Base-by-base conservation (phyloP, 2,888 invertebrate species). In the Brachycybe producta region DNA sequence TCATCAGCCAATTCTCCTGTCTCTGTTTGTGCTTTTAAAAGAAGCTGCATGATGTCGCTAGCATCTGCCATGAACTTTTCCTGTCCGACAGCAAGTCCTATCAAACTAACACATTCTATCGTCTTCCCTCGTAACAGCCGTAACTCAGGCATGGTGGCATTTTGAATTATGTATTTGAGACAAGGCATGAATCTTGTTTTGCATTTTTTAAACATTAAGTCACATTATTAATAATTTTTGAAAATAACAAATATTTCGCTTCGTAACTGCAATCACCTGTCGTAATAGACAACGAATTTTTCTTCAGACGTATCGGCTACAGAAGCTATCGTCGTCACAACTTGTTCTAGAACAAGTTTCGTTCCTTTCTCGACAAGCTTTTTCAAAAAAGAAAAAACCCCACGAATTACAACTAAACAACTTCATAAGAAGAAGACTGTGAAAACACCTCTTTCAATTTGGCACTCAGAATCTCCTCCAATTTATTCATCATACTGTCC, bases 251-350 rank as follows among this genome's bases (percentile, higher is more conserved):
- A 38, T 17, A 17, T 38, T 13, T 48, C 15, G 15, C 19, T 48
- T 11, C 17, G 45, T 49, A 5, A 5, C 21, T 49, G 48, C n/a
- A 38, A 17, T 52, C 58, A 71, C 58, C 87, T 79, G 65, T 94
- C 94, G 63, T 98, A 99, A 70, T 94, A 97, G 2, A 79, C 73
- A 5, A 84, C 80, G 68, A 99, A 99, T 63, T 92, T 90, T 62
- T 91, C 90, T 68, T 95, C 94, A 11, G 92, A 87, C 0, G 97
- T 92, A 67, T 98, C 98, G 1, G 98, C 98, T 0, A 98, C 91
- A 0, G 95, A 92, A 7, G 98, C 97, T 57, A 98, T 87, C 3
- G 97, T 95, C 0, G 95, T 95, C n/a, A 97, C 92, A 46, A 91
- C 83, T 71, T 99, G 98, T 70, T 98, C 97, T 55, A 98, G 71